These are phyloP conservation scores for Nomia melanderi DNA, from an alignment of 1,140 invertebrate species.

Conservation along the genomic window DNA sequence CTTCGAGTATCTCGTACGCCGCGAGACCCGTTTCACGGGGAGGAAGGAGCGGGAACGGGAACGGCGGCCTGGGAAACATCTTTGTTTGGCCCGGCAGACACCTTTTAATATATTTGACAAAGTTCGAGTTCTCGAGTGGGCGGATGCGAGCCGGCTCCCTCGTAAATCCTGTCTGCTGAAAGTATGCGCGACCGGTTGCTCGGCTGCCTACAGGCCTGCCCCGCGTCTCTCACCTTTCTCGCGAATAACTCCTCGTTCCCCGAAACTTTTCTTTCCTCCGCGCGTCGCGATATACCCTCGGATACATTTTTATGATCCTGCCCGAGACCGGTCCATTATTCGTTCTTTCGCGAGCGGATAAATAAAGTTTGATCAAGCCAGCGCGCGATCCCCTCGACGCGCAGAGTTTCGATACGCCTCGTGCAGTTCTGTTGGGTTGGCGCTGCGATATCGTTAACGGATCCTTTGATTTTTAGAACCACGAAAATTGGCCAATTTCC, in stretches of 20 bases:
- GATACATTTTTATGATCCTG: conserved; percentile 54
- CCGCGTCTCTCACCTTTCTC: not conserved
- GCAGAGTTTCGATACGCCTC: no score
- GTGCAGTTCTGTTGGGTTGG: no score
- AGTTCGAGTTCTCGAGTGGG: conserved; percentile 59
- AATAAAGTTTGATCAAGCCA: no score
- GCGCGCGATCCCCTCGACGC: no score
- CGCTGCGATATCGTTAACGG: no score
- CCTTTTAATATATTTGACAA: conserved; percentile 67
- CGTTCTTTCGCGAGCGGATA: not conserved
- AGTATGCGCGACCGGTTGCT: conserved; percentile 42
- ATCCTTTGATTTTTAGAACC: no score
- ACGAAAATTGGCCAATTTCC: no score
- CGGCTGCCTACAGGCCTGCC: not conserved
- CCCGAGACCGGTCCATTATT: conserved; percentile 17
- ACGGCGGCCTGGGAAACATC: conserved; percentile 44
- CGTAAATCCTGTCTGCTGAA: conserved; percentile 55
- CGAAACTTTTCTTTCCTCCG: conserved; percentile 43
- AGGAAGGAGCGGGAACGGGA: not conserved
- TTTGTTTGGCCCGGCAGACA: conserved; percentile 56
- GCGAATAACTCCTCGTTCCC: conserved; percentile 59
- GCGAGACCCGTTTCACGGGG: not conserved
- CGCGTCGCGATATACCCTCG: conserved; percentile 46
- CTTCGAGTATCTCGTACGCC: not conserved
- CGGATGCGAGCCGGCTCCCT: conserved; percentile 39